Evolutionary conservation across 2,113 vertebrate species (phyloP), one percentile per base, ranked within the genome.

Genomic region (Ailuropoda melanoleuca): DNA sequence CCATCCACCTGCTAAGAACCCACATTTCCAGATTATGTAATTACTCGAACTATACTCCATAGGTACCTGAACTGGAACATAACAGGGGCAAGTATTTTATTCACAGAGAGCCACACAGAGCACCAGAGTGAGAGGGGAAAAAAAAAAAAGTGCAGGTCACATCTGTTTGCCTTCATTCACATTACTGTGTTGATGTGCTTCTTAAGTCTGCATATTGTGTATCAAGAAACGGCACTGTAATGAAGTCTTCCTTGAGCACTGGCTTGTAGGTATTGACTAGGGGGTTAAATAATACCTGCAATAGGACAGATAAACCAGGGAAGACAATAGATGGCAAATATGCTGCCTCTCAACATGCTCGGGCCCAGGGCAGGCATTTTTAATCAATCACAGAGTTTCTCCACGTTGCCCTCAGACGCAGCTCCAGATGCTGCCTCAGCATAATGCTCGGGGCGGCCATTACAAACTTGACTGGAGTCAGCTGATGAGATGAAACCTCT

Each of bases 371-470:
- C 86, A 95, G 90, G 55, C 87, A 92, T 84, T 53, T 93, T 84
- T 84, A 95, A 88, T 95, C 90, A 80, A 84, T 95, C 93, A 93
- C 90, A 62, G 82, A 95, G 83, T 81, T 93, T 68, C 94, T 85
- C 88, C 31, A 43, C 3, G 46, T 26, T 74, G 82, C 82, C 53
- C 21, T 64, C 75, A 64, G 86, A 90, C 0, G 43, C 83, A 39
- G 70, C 14, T 29, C 13, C 43, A 46, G 83, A 88, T 75, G 88
- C 91, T 46, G 84, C 50, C 70, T 95, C 87, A 84, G 88, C 55
- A 66, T 14, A 80, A 11, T 6, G 31, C 55, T 81, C 60, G 6
- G 39, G 53, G 93, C 24, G 66, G 77, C 70, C 55, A 18, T 37
- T 11, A 90, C 37, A 74, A 64, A 74, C 66, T 12, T 37, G 88